Base-by-base conservation (phyloP, 2,113 vertebrate species). In the Sapajus apella region DNA sequence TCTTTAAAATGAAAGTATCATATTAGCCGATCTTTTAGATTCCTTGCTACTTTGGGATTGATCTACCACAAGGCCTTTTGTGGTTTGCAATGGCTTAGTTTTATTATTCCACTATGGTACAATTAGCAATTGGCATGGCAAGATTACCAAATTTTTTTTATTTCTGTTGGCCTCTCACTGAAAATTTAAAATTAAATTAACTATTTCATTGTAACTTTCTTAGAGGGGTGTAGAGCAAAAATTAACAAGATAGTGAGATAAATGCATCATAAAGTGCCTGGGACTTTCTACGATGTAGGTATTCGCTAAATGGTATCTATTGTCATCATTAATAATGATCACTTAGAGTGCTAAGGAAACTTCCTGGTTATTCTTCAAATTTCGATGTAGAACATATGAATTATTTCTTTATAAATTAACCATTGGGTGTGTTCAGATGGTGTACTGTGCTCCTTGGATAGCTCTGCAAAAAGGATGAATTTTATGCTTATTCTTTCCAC, bases 131-230 rank as follows among this genome's bases (percentile, higher is more conserved):
- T 89, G 11, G 4, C 56, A 13, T 58, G 37, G 14, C 2, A 35
- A n/a, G 92, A 55, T 80, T 61, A 81, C 52, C 85, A 89, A 77
- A 4, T 87, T 17, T n/a, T 83, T 79, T 47, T 77, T 66, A 32
- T 91, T 77, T 87, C 40, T 70, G 20, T 91, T 77, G 52, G 27
- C 11, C 79, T 86, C 55, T 91, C 13, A 73, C 14, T 94, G 37
- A 90, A 94, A 96, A 77, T 35, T 76, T 6, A 95, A 92, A 92
- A 72, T 55, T 52, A 82, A 50, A 45, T 68, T 58, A 92, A 92
- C 9, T 18, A 64, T 83, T 90, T 90, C 43, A 56, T 77, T 3
- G 17, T 70, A 90, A 87, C 21, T 87, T 43, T 4, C 37, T 91
- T 50, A 94, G 37, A 75, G 2, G 9, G 1, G 55, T 7, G 12